A percentile compares a stretch with the other conserved stretches of the same genome.
phyloP scores from a whole-genome alignment of 2,888 invertebrate species.

The Ophion ventricosus region DNA sequence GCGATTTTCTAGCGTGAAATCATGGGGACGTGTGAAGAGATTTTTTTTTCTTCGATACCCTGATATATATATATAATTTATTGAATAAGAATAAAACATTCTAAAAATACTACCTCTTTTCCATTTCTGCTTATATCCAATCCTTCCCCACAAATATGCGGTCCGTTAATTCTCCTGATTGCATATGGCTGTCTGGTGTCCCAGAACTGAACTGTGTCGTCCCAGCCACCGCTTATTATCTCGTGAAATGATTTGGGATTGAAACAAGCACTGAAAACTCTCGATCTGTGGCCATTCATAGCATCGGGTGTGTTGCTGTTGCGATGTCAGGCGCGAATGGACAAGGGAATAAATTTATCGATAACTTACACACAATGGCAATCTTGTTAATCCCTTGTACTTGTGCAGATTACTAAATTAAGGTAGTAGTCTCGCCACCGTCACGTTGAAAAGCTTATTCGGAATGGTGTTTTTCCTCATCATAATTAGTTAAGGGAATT shows the following conservation, averaged over 20 bases:
- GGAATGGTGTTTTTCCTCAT: background rate
- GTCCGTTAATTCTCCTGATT: constrained; percentile 85
- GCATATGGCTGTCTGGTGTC: constrained; percentile 87
- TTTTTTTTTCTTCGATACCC: too few species aligned
- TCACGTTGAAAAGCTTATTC: too few species aligned
- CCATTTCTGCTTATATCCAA: constrained; percentile 87
- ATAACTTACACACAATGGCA: background rate
- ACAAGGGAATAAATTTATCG: constrained; percentile 3
- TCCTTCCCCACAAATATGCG: constrained; percentile 88
- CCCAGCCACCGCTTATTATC: constrained; percentile 89
- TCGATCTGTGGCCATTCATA: constrained; percentile 87
- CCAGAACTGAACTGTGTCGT: constrained; percentile 88
- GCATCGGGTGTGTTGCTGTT: constrained; percentile 83
- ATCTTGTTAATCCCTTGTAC: background rate
- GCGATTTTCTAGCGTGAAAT: too few species aligned
- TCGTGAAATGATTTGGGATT: constrained; percentile 88
- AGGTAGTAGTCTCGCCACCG: too few species aligned
- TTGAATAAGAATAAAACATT: too few species aligned
- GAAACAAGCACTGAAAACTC: constrained; percentile 87
- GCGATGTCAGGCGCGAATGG: constrained; percentile 32
- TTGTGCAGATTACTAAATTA: too few species aligned
- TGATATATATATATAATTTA: too few species aligned
- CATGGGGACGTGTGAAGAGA: too few species aligned
- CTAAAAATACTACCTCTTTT: constrained; percentile 84
- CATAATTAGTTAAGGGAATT: background rate